Evolutionary conservation across 2,888 invertebrate genomes (phyloP).

Genomic region (Andricus quercusramuli): DNA sequence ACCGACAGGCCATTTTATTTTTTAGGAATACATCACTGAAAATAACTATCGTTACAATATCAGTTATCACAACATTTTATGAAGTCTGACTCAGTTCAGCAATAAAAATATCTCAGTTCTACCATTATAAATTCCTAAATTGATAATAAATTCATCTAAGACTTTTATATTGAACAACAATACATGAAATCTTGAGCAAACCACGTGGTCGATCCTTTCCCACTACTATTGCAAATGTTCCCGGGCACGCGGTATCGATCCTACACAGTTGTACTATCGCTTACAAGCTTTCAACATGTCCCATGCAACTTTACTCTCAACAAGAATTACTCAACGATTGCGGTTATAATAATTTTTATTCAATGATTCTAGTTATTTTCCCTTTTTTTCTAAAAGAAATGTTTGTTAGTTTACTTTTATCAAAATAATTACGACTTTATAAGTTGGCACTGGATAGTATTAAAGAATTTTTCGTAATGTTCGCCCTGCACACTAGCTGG

Average conservation of each 20-base stretch:
- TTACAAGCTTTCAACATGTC: conserved; percentile 39
- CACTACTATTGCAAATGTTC: conserved; percentile 54
- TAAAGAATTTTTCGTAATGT: too few species aligned
- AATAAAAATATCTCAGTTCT: not conserved
- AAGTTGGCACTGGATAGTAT: too few species aligned
- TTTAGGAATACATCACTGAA: too few species aligned
- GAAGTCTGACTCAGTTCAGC: not conserved
- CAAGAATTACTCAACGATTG: not conserved
- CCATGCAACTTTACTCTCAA: not conserved
- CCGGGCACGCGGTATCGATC: conserved; percentile 63
- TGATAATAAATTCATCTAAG: not conserved
- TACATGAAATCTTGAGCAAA: not conserved
- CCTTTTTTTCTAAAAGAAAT: not conserved
- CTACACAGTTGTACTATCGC: conserved; percentile 57
- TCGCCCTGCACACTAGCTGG: too few species aligned
- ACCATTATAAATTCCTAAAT: not conserved
- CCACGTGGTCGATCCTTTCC: conserved; percentile 27
- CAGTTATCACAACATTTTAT: not conserved
- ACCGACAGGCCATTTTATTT: too few species aligned
- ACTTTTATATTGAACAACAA: not conserved
- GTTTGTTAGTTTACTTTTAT: not conserved
- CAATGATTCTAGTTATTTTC: not conserved
- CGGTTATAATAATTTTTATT: not conserved
- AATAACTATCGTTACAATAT: not conserved
- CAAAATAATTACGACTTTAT: not conserved